Percentiles rank a stretch among this genome's conserved stretches.
phyloP scores from a whole-genome alignment of 2,113 vertebrate species.

The Amphiprion percula region DNA sequence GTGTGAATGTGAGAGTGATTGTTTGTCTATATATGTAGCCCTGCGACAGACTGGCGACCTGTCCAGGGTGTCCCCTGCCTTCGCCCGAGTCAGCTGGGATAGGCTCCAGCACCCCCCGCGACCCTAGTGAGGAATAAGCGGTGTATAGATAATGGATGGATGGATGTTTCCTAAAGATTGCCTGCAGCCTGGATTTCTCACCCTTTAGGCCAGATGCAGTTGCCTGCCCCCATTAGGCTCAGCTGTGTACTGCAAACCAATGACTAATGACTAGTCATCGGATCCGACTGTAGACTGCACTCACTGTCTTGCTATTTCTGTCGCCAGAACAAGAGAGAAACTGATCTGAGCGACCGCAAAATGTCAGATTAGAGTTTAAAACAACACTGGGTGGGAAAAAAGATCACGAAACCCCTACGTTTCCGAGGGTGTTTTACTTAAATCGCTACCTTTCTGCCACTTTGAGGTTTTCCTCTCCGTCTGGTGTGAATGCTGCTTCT shows the following conservation, averaged over 20 bases:
- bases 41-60: too few relatives aligned
- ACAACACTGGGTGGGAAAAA: not conserved
- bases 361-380: not conserved
- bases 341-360: not conserved
- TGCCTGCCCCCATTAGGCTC: slow-evolving; percentile 74
- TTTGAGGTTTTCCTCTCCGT: slow-evolving; percentile 30
- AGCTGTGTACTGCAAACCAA: slow-evolving; percentile 56
- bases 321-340: not conserved
- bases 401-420: not conserved
- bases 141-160: too few relatives aligned
- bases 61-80: too few relatives aligned
- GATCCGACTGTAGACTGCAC: not conserved
- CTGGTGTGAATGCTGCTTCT: slow-evolving; percentile 10
- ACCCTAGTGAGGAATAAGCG: too few relatives aligned
- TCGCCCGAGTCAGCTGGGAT: too few relatives aligned
- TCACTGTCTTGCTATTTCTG: too few relatives aligned
- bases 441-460: not conserved
- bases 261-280: not conserved
- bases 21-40: too few relatives aligned
- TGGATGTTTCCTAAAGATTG: slow-evolving; percentile 29
- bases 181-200: slow-evolving; percentile 25
- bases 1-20: too few relatives aligned
- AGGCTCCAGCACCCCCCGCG: too few relatives aligned
- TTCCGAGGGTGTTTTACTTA: not conserved
- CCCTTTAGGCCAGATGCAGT: slow-evolving; percentile 50